Conservation (phyloP, 2,797 vertebrate species). For the Gephyroberyx darwinii region DNA sequence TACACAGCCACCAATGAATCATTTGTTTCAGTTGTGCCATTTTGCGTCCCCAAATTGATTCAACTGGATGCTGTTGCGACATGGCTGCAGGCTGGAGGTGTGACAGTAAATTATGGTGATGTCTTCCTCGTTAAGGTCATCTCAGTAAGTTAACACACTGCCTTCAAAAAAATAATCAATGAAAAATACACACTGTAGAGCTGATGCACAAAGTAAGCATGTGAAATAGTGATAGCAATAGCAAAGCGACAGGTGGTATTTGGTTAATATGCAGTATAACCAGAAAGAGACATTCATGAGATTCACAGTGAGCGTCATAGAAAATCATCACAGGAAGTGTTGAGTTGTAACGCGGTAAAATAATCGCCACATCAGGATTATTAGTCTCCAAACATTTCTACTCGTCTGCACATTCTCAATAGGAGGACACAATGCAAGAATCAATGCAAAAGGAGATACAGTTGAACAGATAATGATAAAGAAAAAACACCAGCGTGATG, state of each 20-base stretch:
- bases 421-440: not conserved
- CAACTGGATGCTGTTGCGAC: conserved; percentile 18
- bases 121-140: conserved; percentile 45
- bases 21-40: not conserved
- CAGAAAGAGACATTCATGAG: not conserved
- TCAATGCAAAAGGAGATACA: not conserved
- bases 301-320: conserved; percentile 49
- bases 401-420: not conserved
- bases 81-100: conserved; percentile 6
- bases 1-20: not conserved
- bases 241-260: conserved; percentile 34
- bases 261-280: conserved; percentile 18
- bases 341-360: conserved; percentile 3
- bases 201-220: conserved; percentile 29
- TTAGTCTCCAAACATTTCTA: not conserved
- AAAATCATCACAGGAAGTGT: conserved; percentile 58
- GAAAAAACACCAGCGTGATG: not conserved
- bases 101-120: not conserved
- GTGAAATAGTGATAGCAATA: conserved; percentile 10
- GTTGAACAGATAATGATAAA: not conserved
- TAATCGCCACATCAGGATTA: not conserved
- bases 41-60: not conserved
- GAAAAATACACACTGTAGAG: conserved; percentile 41
- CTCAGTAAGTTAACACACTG: conserved; percentile 35
- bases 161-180: no score